These are phyloP conservation scores for Gryllus bimaculatus DNA, from an alignment of 1,140 invertebrate species.

Conservation along the genomic window DNA sequence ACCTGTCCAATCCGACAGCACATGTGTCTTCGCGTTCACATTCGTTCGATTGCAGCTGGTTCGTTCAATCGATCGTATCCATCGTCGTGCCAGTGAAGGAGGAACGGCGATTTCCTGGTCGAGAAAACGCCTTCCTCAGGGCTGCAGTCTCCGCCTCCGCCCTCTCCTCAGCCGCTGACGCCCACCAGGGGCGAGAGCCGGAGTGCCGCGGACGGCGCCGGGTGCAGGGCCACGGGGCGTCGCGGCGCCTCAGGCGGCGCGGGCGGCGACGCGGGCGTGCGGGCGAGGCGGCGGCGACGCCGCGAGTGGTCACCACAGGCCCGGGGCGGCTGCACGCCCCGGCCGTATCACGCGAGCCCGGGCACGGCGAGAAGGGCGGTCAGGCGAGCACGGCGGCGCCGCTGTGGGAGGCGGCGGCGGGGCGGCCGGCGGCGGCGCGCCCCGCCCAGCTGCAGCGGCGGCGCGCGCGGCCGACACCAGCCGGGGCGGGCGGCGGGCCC, in stretches of 20 bases:
- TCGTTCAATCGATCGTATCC: no score
- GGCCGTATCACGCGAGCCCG: slow-evolving; percentile 39
- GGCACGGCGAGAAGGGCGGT: slow-evolving; percentile 40
- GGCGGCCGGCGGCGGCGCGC: slow-evolving; percentile 22
- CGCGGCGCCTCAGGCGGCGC: no score
- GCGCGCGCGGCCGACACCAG: slow-evolving; percentile 22
- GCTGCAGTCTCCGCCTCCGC: no score
- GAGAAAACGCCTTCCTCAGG: no score
- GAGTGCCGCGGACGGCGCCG: neutral
- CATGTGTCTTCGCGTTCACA: no score
- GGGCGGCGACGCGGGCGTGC: no score
- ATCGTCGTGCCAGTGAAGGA: no score
- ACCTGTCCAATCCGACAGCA: no score
- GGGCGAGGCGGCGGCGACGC: no score
- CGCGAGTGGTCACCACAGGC: slow-evolving; percentile 18
- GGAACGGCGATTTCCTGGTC: no score
- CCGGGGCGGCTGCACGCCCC: slow-evolving; percentile 21
- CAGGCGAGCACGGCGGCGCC: slow-evolving; percentile 31
- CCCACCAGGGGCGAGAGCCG: neutral
- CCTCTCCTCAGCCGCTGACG: neutral
- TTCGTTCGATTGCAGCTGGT: no score
- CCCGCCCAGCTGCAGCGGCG: slow-evolving; percentile 16
- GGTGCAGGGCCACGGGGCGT: neutral
- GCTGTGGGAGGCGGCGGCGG: slow-evolving; percentile 19
- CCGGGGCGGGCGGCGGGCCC: slow-evolving; percentile 45